phyloP scores from a whole-genome alignment of 2,888 invertebrate species.

The Brachycybe producta region DNA sequence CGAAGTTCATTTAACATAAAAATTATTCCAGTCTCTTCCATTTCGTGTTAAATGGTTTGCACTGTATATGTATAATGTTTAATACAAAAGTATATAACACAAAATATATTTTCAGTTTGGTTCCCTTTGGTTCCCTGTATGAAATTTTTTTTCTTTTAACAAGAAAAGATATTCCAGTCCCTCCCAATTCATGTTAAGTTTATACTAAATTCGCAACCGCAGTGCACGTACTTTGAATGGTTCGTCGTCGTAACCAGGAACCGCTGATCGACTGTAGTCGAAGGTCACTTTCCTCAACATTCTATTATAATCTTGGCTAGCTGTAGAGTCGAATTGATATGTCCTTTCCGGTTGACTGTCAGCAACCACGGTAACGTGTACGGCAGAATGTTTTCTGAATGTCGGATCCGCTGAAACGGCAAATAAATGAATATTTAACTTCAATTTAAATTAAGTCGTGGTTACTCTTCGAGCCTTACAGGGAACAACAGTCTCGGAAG shows the following conservation, averaged over 20 bases:
- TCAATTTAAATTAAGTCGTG: no score
- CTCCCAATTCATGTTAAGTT: no score
- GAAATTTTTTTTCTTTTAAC: no score
- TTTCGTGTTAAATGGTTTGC: no score
- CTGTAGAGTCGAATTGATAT: conserved; percentile 13
- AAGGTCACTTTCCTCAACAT: conserved; percentile 11
- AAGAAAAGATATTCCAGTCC: no score
- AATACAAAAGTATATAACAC: neutral
- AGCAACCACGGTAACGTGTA: conserved; percentile 13
- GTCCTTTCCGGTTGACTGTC: conserved; percentile 13
- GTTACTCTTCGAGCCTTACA: no score
- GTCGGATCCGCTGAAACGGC: conserved; percentile 7
- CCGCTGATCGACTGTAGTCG: conserved; percentile 15
- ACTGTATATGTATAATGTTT: neutral
- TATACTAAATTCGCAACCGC: neutral
- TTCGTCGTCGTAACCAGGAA: conserved; percentile 18
- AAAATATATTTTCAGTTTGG: no score
- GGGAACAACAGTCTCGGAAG: no score
- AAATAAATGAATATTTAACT: neutral
- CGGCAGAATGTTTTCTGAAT: neutral
- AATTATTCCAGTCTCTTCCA: no score
- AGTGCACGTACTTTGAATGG: conserved; percentile 14
- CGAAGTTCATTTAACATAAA: no score
- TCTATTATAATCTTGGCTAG: neutral
- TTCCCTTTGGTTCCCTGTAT: neutral